phyloP scores from a whole-genome alignment of 1,140 invertebrate genomes.

The Zeugodacus cucurbitae region DNA sequence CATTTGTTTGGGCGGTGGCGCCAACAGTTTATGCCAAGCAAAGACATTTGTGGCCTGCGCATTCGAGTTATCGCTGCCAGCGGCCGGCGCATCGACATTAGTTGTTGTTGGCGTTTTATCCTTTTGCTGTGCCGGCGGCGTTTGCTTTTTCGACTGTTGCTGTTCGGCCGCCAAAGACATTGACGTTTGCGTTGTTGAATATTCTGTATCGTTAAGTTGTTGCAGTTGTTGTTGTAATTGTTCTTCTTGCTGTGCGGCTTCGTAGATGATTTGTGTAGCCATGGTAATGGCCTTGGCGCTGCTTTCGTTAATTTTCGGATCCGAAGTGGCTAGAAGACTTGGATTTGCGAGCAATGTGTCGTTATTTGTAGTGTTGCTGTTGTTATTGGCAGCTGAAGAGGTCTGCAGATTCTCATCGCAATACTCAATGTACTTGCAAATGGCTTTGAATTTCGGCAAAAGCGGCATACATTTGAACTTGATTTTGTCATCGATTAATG shows the following conservation, averaged over 20 bases:
- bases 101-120: background rate
- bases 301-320: slow-evolving; percentile 24
- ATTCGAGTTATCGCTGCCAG: slow-evolving; percentile 6
- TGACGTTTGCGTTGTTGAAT: background rate
- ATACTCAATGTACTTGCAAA: slow-evolving; percentile 46
- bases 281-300: background rate
- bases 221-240: slow-evolving; percentile 32
- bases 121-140: background rate
- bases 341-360: background rate
- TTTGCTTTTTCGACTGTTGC: background rate
- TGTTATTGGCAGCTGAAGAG: background rate
- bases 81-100: background rate
- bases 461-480: slow-evolving; percentile 14
- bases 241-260: slow-evolving; percentile 14
- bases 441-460: slow-evolving; percentile 46
- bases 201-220: background rate
- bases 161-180: background rate
- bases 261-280: slow-evolving; percentile 1
- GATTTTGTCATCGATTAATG: slow-evolving; percentile 20
- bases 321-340: background rate
- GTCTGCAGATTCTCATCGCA: slow-evolving; percentile 29
- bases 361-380: slow-evolving; percentile 51
- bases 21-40: slow-evolving; percentile 80
- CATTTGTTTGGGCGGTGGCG: slow-evolving; percentile 82
- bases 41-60: slow-evolving; percentile 63